A percentile compares a stretch with the other conserved stretches of the same genome.
These are phyloP conservation scores for Stichopus chloronotus DNA, from an alignment of 35 echinoderm and acorn worm genomes.

Conservation along the genomic window DNA sequence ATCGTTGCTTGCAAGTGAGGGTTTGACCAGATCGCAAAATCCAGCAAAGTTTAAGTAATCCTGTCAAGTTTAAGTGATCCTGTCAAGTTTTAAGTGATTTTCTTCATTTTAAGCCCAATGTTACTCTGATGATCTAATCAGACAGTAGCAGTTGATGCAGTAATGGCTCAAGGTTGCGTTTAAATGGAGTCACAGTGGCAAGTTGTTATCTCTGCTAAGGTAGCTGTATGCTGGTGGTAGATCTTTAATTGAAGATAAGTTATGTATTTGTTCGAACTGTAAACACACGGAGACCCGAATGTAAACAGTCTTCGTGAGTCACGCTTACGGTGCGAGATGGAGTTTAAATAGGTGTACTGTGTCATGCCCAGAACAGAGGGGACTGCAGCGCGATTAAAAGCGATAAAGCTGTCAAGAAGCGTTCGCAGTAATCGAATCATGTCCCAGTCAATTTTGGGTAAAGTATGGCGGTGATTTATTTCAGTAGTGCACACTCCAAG, in stretches of 20 bases:
- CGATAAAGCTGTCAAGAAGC: neutral
- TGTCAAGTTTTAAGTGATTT: too few relatives aligned
- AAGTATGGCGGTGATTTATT: too few relatives aligned
- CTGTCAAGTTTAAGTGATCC: too few relatives aligned
- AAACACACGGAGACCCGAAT: neutral
- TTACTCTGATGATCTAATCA: neutral
- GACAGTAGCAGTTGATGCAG: neutral
- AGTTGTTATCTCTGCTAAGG: neutral
- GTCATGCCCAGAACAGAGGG: too few relatives aligned
- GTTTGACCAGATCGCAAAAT: too few relatives aligned
- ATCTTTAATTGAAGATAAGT: neutral
- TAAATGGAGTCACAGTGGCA: neutral
- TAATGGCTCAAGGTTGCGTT: neutral
- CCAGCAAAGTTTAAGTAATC: too few relatives aligned
- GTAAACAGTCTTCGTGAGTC: neutral
- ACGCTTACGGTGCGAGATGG: neutral
- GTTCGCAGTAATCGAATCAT: too few relatives aligned
- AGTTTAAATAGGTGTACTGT: neutral
- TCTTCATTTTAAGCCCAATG: neutral
- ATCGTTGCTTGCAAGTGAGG: too few relatives aligned
- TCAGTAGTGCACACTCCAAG: too few relatives aligned
- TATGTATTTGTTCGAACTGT: neutral
- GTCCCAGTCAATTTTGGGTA: too few relatives aligned
- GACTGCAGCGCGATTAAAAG: neutral
- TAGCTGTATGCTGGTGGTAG: neutral